phyloP scores from a whole-genome alignment of 2,797 vertebrate genomes.

The Ciconia nigra region DNA sequence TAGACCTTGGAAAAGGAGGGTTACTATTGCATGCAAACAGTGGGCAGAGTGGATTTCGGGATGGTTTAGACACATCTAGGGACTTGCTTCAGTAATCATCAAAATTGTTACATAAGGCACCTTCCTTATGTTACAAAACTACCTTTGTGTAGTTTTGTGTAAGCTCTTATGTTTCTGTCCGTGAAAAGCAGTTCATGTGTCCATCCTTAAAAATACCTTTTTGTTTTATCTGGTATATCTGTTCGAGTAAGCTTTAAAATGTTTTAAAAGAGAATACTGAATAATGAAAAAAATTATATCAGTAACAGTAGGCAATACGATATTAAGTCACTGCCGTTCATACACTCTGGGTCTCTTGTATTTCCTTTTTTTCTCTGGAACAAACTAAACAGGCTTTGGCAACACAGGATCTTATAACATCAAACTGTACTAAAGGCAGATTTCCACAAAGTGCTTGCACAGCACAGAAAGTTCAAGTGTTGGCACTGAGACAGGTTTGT shows the following conservation, averaged over 20 bases:
- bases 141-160: not conserved
- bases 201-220: not conserved
- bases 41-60: not conserved
- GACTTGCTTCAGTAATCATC: not conserved
- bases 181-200: accelerated
- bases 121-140: not conserved
- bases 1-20: not conserved
- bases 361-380: constrained; percentile 48
- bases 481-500: constrained; percentile 66
- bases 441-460: constrained; percentile 70
- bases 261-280: not conserved
- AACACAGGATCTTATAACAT: constrained; percentile 43
- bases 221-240: not conserved
- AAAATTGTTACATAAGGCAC: not conserved
- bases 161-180: not conserved
- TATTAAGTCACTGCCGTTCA: not conserved
- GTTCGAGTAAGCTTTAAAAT: not conserved
- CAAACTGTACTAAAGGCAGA: constrained; percentile 63
- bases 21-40: not conserved
- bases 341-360: not conserved
- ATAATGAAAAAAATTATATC: not conserved
- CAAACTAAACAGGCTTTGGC: constrained; percentile 56
- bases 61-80: accelerated
- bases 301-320: not conserved
- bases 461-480: constrained; percentile 66